Base-by-base conservation (phyloP, 2,113 vertebrate genomes). In the Sphyrna mokarran region DNA sequence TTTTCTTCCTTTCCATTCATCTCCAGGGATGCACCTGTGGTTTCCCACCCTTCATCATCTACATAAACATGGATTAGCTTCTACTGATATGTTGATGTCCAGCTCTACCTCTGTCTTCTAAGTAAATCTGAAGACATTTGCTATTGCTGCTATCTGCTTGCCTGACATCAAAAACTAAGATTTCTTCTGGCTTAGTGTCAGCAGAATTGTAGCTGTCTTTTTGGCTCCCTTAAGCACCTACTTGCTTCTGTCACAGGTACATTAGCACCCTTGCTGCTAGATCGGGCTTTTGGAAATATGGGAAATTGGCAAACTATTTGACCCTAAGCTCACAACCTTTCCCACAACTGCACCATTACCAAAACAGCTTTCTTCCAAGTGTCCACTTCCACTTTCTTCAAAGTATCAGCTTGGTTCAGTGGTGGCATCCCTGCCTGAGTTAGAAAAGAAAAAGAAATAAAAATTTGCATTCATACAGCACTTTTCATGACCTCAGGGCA, bases 331-430 rank as follows among this genome's bases (percentile, higher is more conserved):
- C 89, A 68, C n/a, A 40, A 37, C 63, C 14, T 90, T 68, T n/a
- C 89, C 89, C 89, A 93, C 61, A 93, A 93, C 89, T 93, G 33
- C 89, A 93, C 61, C 89, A 93, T 93, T 93, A 93, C 89, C 89
- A 93, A 93, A n/a, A 93, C 89, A 93, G 89, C 89, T 93, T 93
- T 93, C 89, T 93, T 93, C 89, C 89, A 93, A 93, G 89, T 37
- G 63, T 93, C 89, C 89, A 93, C 63, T 93, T 93, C 89, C 89
- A 93, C 89, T 93, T 93, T 93, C 89, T 93, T 93, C 89, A 93
- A 66, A 37, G 89, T 93, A 93, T 66, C 89, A 93, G 89, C 89
- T 93, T 93, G 89, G 89, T n/a, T 93, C 89, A 66, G 89, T 66
- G 89, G 89, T 93, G 66, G 61, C 89, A 93, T 93, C 89, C 89